Base-by-base conservation (phyloP, 2,797 vertebrate species). In the Hephaestus fuliginosus region DNA sequence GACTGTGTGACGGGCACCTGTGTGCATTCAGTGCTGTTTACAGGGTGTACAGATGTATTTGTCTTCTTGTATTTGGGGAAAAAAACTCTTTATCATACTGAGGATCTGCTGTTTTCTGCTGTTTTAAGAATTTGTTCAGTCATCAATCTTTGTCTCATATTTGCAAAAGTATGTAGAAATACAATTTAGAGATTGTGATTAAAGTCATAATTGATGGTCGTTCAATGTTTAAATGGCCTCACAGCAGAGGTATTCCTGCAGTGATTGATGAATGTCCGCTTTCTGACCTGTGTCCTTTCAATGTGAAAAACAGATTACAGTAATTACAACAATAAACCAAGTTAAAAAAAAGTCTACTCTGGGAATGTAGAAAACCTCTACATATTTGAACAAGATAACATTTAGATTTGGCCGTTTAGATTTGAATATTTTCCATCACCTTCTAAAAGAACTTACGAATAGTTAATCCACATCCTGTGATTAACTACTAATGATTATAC, bases 1-100 rank as follows among this genome's bases (percentile, higher is more conserved):
- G 89, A 87, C 84, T 83, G 87, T 88, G 90, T 90, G 91, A 87
- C 57, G 62, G 85, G 80, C 86, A 91, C 84, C 86, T 77, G 70
- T 70, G 74, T 85, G 88, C 81, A 75, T 68, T 64, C 52, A 57
- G 28, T 73, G 76, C 52, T 73, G 71, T 81, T 84, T 70, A 64
- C 56, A 70, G 53, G 44, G 52, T 44, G 74, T 49, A 62, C 79
- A 43, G 2, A 41, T 73, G 69, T 73, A 61, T 65, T 78, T 78
- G 74, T 87, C 70, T 74, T 68, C 66, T 67, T 22, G 10, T 36
- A 15, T 33, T 74, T 3, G 30, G 30, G 18, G 58, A 62, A 28
- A 65, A 68, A 12, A 70, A 30, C 17, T 36, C 2, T 56, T 79
- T 36, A 84, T 15, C 72, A 60, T 15, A 61, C 43, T 33, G 44